phyloP scores from a whole-genome alignment of 1,140 invertebrate species.

The Drosophila aff. region DNA sequence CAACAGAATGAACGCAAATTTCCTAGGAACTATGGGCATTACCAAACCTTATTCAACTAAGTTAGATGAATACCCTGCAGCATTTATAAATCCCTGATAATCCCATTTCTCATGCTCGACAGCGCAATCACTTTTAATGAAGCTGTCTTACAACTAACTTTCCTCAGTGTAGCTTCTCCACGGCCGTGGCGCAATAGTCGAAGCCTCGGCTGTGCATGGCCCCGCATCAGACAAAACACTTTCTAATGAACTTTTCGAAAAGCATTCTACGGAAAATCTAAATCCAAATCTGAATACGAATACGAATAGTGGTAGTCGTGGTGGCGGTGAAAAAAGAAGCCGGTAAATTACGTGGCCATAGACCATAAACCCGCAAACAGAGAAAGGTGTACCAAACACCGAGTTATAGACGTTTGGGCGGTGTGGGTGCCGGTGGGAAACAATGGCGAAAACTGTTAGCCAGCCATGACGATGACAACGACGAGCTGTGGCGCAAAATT shows the following conservation, averaged over 20 bases:
- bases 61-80: neutral
- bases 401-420: slow-evolving; percentile 19
- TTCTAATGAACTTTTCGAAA: slow-evolving; percentile 80
- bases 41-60: neutral
- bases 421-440: slow-evolving; percentile 21
- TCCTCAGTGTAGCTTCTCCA: slow-evolving; percentile 32
- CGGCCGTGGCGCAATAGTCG: slow-evolving; percentile 41
- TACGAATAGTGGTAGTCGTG: slow-evolving; percentile 23
- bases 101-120: neutral
- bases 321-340: slow-evolving; percentile 53
- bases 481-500: slow-evolving; percentile 50
- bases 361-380: slow-evolving; percentile 68
- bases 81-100: neutral
- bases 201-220: slow-evolving; percentile 49
- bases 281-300: slow-evolving; percentile 66
- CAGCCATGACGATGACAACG: slow-evolving; percentile 71
- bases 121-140: slow-evolving; percentile 4
- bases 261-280: slow-evolving; percentile 65
- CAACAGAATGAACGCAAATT: too few relatives aligned
- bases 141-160: slow-evolving; percentile 1
- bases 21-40: neutral
- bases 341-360: slow-evolving; percentile 76
- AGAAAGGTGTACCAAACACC: slow-evolving; percentile 25
- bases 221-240: slow-evolving; percentile 72
- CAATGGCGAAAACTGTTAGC: slow-evolving; percentile 77